Percentiles rank a stretch among this genome's conserved stretches.
Evolutionary conservation across 2,113 vertebrate genomes (phyloP).

Genomic region (Petromus typicus): DNA sequence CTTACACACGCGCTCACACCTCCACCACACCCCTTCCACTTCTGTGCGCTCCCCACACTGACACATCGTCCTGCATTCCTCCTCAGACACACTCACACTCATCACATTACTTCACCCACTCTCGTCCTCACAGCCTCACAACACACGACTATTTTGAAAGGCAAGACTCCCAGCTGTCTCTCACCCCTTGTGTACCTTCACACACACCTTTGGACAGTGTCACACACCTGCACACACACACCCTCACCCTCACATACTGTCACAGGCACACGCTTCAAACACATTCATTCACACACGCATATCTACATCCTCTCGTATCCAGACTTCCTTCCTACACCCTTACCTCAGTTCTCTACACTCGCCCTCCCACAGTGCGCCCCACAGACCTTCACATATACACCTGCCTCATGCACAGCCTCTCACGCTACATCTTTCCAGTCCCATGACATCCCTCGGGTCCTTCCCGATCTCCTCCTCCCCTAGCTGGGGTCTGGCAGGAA

Average conservation of each 20-base stretch:
- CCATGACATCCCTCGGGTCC: rapidly evolving
- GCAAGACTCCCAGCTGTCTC: too few species aligned
- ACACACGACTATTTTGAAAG: too few species aligned
- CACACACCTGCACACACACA: neutral
- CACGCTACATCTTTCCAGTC: neutral
- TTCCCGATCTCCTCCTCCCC: rapidly evolving
- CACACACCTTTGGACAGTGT: neutral
- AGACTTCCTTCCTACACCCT: neutral
- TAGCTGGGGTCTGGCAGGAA: neutral
- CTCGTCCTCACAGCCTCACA: neutral
- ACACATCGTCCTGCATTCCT: rapidly evolving
- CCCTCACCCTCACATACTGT: neutral
- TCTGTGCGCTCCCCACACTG: neutral
- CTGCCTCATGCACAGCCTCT: neutral
- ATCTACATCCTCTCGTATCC: neutral
- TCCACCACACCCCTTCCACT: neutral
- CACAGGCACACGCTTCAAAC: neutral
- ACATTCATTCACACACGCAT: too few species aligned
- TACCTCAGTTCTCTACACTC: neutral
- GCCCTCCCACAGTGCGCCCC: neutral
- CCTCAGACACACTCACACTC: neutral
- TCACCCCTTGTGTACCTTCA: neutral
- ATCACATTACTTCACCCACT: neutral
- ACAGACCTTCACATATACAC: rapidly evolving
- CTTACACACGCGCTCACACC: neutral